These are phyloP conservation scores for Temnothorax rugatulus DNA, from an alignment of 2,888 invertebrate genomes.

Conservation along the genomic window DNA sequence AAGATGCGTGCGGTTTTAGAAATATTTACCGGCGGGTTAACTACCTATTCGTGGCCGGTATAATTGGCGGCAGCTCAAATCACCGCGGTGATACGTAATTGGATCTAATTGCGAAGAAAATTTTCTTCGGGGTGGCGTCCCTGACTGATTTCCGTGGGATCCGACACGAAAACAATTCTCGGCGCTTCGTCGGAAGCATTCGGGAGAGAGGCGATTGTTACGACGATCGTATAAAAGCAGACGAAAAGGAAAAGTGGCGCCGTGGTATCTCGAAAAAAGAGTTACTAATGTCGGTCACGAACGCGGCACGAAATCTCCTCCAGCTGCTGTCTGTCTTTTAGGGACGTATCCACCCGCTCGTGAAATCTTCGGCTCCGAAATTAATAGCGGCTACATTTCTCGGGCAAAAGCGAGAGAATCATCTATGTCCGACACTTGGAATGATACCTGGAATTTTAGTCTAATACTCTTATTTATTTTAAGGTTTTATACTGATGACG, in stretches of 20 bases:
- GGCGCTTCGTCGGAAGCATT: constrained; percentile 16
- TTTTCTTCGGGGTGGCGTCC: constrained; percentile 51
- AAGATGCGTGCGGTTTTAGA: constrained; percentile 56
- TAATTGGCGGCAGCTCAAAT: constrained; percentile 50
- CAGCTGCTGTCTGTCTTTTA: constrained; percentile 71
- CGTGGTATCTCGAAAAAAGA: constrained; percentile 63
- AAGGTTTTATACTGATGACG: neutral
- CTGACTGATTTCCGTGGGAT: constrained; percentile 56
- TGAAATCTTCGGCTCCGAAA: constrained; percentile 71
- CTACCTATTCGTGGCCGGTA: constrained; percentile 51
- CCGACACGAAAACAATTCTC: constrained; percentile 42
- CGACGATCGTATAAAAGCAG: constrained; percentile 42
- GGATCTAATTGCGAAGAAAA: constrained; percentile 61
- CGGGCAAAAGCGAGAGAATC: constrained; percentile 39
- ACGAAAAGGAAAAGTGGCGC: constrained; percentile 53
- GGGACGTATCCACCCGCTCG: constrained; percentile 62
- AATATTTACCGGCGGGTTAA: constrained; percentile 49
- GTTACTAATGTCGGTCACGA: constrained; percentile 78
- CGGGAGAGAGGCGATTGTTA: constrained; percentile 37
- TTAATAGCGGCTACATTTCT: constrained; percentile 72
- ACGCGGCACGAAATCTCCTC: constrained; percentile 71
- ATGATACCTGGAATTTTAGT: constrained; percentile 31
- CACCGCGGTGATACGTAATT: constrained; percentile 55
- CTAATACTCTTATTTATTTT: constrained; percentile 15
- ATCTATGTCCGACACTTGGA: constrained; percentile 13